These are phyloP conservation scores for Leptopilina myrica DNA, from an alignment of 2,888 invertebrate species.

Conservation along the genomic window DNA sequence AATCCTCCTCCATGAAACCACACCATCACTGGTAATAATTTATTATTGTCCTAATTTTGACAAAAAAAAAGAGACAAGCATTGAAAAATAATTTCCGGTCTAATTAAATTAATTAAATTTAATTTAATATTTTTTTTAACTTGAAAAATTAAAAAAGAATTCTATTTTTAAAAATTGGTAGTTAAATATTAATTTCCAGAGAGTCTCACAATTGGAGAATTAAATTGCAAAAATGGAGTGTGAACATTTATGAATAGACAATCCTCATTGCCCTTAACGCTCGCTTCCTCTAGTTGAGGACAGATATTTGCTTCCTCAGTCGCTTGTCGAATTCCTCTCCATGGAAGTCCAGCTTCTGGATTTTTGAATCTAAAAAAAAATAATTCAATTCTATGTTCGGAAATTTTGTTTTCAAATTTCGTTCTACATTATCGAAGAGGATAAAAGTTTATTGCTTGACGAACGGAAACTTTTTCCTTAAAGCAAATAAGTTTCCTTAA, in stretches of 20 bases:
- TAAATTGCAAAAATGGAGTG: not conserved
- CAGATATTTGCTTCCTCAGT: not conserved
- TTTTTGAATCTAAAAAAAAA: conserved; percentile 1
- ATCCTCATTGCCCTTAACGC: conserved; percentile 18
- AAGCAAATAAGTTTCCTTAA: too few relatives aligned
- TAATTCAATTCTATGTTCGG: not conserved
- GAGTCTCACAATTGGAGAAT: not conserved
- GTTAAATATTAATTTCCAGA: too few relatives aligned
- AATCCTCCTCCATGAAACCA: conserved; percentile 16
- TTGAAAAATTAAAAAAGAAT: not conserved
- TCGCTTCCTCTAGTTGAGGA: not conserved
- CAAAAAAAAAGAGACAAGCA: not conserved
- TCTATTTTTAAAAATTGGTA: not conserved
- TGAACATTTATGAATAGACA: conserved; percentile 52
- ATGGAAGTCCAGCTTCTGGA: not conserved
- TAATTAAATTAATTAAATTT: too few relatives aligned
- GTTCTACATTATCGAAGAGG: not conserved
- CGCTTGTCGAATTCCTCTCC: not conserved
- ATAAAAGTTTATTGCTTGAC: not conserved
- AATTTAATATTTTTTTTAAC: too few relatives aligned
- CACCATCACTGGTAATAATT: not conserved
- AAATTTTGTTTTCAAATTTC: not conserved
- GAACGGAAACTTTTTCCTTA: too few relatives aligned
- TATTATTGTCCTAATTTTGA: conserved; percentile 35
- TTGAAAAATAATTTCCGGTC: not conserved